Evolutionary conservation across 2,113 vertebrate genomes (phyloP).

Genomic region (Scalopus aquaticus): DNA sequence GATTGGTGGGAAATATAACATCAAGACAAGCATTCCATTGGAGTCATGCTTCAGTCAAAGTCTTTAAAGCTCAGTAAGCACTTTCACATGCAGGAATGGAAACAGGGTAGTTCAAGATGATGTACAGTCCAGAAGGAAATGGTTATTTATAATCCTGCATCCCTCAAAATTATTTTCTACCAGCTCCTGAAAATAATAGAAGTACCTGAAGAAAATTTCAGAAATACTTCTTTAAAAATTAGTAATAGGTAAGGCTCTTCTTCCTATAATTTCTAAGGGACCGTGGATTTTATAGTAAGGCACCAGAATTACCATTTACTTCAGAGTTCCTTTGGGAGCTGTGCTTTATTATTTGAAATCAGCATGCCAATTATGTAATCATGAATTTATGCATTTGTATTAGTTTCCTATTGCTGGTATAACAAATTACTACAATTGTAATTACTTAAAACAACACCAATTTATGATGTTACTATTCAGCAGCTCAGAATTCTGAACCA

Average conservation of each 20-base stretch:
- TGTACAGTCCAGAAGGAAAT: not conserved
- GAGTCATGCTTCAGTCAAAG: not conserved
- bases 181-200: not conserved
- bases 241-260: not conserved
- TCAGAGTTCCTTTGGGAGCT: not conserved
- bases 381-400: not conserved
- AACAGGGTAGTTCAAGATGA: not conserved
- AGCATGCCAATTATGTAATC: not conserved
- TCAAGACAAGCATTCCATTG: not conserved
- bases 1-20: not conserved
- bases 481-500: not conserved
- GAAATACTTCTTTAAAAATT: not conserved
- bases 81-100: not conserved
- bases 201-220: not conserved
- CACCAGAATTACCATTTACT: not conserved
- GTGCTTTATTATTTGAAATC: slow-evolving; percentile 10
- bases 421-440: not conserved
- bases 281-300: not conserved
- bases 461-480: not conserved
- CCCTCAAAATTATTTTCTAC: not conserved
- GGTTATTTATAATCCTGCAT: not conserved
- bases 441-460: not conserved
- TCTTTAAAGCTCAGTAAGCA: not conserved
- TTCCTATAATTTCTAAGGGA: not conserved
- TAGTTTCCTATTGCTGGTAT: not conserved